A percentile compares a stretch with the other conserved stretches of the same genome.
phyloP scores from a whole-genome alignment of 2,113 vertebrate genomes.

The Brevimyrus niger region DNA sequence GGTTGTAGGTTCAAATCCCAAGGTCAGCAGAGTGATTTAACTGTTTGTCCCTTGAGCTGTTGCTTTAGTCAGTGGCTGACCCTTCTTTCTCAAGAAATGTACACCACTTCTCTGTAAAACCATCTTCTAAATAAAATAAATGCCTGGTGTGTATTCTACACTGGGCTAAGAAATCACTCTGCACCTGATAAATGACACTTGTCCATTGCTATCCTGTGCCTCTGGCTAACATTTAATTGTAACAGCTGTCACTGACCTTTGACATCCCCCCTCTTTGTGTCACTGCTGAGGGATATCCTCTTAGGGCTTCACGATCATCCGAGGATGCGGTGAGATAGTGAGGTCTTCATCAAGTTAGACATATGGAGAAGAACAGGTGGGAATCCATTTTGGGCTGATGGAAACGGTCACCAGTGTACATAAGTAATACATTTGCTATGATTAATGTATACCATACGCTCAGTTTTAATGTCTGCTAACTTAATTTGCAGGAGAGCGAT shows the following conservation, averaged over 20 bases:
- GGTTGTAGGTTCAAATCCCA: background rate
- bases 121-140: background rate
- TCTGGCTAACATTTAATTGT: background rate
- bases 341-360: background rate
- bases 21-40: background rate
- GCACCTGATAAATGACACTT: background rate
- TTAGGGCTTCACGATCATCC: background rate
- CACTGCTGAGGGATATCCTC: background rate
- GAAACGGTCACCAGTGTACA: background rate
- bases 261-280: background rate
- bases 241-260: background rate
- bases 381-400: background rate
- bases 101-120: background rate
- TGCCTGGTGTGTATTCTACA: background rate
- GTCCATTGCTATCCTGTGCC: background rate
- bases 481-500: background rate
- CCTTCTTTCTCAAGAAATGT: background rate
- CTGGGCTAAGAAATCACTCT: background rate
- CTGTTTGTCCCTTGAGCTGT: background rate
- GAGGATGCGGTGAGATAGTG: background rate
- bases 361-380: background rate
- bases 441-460: background rate
- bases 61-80: background rate
- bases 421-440: background rate
- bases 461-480: background rate